Evolutionary conservation across 2,797 vertebrate genomes (phyloP).

Genomic region (Euphonia xanthogaster): DNA sequence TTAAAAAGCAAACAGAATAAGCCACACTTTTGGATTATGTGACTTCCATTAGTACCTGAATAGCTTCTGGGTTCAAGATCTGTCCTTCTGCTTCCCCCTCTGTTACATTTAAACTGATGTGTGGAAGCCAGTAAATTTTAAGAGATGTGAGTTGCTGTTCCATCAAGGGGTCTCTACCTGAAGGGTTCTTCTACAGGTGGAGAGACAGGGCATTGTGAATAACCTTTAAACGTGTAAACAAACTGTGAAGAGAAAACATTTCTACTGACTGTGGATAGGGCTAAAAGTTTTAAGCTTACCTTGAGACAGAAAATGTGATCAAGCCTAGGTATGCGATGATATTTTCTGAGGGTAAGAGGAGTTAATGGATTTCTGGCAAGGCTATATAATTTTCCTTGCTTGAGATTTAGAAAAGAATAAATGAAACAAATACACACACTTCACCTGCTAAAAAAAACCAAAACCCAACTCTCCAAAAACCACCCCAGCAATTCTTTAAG

Average conservation of each 20-base stretch:
- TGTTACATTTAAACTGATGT: neutral
- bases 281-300: neutral
- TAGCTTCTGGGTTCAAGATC: neutral
- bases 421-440: neutral
- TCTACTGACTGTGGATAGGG: neutral
- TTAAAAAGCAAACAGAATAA: neutral
- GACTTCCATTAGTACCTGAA: neutral
- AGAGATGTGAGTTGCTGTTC: neutral
- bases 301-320: neutral
- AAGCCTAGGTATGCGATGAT: neutral
- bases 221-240: neutral
- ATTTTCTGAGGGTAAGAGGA: neutral
- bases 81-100: neutral
- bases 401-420: neutral
- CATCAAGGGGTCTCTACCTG: neutral
- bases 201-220: neutral
- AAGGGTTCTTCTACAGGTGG: neutral
- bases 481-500: neutral
- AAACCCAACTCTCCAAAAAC: neutral
- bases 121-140: neutral
- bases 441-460: rapidly evolving
- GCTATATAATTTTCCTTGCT: neutral
- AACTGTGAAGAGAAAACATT: neutral
- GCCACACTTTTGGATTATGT: neutral
- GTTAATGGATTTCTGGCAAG: neutral